Percentiles rank a stretch among this genome's conserved stretches.
phyloP scores from a whole-genome alignment of 2,113 vertebrate species.

The Marmota flaviventris region DNA sequence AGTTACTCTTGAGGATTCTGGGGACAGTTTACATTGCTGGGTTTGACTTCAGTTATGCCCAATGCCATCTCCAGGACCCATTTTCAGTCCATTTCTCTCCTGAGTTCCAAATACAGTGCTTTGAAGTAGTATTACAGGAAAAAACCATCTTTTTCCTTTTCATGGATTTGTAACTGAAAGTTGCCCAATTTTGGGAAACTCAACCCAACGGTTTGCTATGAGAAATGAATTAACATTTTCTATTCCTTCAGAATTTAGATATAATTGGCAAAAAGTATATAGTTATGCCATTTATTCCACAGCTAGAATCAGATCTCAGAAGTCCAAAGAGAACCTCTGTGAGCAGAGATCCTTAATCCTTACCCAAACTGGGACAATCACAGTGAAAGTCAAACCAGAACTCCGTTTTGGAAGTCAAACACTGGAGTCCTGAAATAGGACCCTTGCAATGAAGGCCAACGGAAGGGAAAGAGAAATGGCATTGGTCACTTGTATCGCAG shows the following conservation, averaged over 20 bases:
- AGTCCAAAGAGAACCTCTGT: background rate
- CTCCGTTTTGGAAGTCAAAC: background rate
- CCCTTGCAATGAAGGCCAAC: background rate
- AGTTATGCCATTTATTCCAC: background rate
- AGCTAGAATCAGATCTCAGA: background rate
- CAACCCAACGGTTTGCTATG: background rate
- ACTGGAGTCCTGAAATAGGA: background rate
- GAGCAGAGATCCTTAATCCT: background rate
- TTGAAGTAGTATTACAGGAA: background rate
- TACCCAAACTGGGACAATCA: background rate
- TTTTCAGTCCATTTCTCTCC: background rate
- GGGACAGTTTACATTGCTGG: background rate
- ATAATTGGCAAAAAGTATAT: background rate
- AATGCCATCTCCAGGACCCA: background rate
- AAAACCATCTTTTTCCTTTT: background rate
- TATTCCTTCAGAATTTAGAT: background rate
- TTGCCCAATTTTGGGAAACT: background rate
- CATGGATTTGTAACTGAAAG: background rate
- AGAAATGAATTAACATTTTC: background rate
- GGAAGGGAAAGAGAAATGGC: background rate
- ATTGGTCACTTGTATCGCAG: background rate
- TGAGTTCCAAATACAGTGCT: background rate
- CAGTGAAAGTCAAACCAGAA: background rate
- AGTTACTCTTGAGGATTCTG: background rate
- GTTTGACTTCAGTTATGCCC: background rate